phyloP scores from a whole-genome alignment of 2,113 vertebrate genomes.

The Eptesicus fuscus region DNA sequence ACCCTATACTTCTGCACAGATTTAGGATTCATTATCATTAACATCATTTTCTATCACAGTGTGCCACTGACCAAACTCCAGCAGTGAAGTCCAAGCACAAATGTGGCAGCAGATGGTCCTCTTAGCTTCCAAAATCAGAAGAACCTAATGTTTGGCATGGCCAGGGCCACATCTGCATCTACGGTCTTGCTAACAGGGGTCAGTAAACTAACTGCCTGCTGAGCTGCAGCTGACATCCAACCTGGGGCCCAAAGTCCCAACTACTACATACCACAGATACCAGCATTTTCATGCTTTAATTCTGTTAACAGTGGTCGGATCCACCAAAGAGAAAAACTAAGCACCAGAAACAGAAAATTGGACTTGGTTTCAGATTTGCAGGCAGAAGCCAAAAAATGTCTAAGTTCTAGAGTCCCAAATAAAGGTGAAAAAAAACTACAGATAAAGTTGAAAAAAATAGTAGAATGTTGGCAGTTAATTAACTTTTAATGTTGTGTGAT shows the following conservation, averaged over 20 bases:
- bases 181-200: slow-evolving; percentile 35
- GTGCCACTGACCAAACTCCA: slow-evolving; percentile 29
- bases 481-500: background rate
- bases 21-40: slow-evolving; percentile 20
- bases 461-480: background rate
- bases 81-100: slow-evolving; percentile 49
- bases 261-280: background rate
- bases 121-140: slow-evolving; percentile 55
- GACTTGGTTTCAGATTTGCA: background rate
- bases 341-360: background rate
- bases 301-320: background rate
- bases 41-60: background rate
- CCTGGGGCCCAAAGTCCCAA: background rate
- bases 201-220: slow-evolving; percentile 39
- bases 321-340: background rate
- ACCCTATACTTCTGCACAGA: background rate
- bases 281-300: slow-evolving; percentile 3
- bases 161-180: slow-evolving; percentile 57
- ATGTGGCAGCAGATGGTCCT: slow-evolving; percentile 67
- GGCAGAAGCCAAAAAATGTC: background rate
- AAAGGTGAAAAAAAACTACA: slow-evolving; percentile 9
- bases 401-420: background rate
- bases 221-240: slow-evolving; percentile 48
- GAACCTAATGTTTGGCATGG: slow-evolving; percentile 40
- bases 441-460: background rate